phyloP scores from a whole-genome alignment of 2,888 invertebrate genomes.

The Lithophane leautieri region DNA sequence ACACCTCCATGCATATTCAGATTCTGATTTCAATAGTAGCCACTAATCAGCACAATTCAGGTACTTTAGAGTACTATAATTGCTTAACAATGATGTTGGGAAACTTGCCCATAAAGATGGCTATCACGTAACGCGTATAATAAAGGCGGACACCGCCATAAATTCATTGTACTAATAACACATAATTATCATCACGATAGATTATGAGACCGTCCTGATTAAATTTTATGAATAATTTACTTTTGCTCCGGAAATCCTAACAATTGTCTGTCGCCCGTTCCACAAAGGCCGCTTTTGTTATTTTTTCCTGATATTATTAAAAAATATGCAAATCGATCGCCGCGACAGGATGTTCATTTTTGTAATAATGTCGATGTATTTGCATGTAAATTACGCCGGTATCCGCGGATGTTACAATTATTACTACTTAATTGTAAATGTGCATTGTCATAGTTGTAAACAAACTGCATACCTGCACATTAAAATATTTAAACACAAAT shows the following conservation, averaged over 20 bases:
- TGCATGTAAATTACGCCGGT: conserved; percentile 87
- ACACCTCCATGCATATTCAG: conserved; percentile 34
- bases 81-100: conserved; percentile 43
- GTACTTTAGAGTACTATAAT: conserved; percentile 22
- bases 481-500: conserved; percentile 64
- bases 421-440: conserved; percentile 85
- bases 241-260: conserved; percentile 84
- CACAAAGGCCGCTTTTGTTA: conserved; percentile 85
- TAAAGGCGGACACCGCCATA: conserved; percentile 55
- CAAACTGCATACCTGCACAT: conserved; percentile 69
- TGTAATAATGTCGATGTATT: conserved; percentile 87
- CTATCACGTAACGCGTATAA: conserved; percentile 53
- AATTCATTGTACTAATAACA: conserved; percentile 73
- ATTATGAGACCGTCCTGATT: conserved; percentile 84
- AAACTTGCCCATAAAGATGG: conserved; percentile 54
- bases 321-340: conserved; percentile 90
- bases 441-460: conserved; percentile 82
- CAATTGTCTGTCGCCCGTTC: conserved; percentile 83
- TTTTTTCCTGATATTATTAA: conserved; percentile 87
- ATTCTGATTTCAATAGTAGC: conserved; percentile 25
- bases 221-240: conserved; percentile 88
- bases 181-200: conserved; percentile 81
- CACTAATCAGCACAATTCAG: conserved; percentile 31
- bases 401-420: conserved; percentile 87
- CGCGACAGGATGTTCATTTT: conserved; percentile 88